Evolutionary conservation across 1,140 invertebrate genomes (phyloP).

Genomic region (Dinoponera quadriceps): DNA sequence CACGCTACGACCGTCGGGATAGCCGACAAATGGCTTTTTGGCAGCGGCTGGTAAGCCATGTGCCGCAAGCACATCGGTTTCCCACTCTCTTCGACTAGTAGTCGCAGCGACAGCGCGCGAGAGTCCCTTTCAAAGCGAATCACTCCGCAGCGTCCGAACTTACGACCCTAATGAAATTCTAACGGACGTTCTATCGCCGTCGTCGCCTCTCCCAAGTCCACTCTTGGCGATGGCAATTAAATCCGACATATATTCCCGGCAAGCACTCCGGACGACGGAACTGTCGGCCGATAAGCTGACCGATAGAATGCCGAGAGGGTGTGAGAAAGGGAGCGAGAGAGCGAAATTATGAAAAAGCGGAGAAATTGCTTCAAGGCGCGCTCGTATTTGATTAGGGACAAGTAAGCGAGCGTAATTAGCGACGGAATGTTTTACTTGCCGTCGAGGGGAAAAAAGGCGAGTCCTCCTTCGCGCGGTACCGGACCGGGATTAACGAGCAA

Average conservation of each 20-base stretch:
- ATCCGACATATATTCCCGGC: constrained; percentile 36
- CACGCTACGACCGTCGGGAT: background rate
- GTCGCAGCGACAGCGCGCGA: background rate
- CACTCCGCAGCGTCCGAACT: constrained; percentile 54
- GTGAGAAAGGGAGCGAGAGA: background rate
- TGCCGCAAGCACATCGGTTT: constrained; percentile 32
- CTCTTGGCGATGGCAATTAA: constrained; percentile 64
- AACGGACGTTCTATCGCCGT: constrained; percentile 66
- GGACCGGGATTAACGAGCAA: constrained; percentile 4
- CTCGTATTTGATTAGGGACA: constrained; percentile 36
- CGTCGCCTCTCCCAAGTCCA: constrained; percentile 39
- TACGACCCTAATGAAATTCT: constrained; percentile 76
- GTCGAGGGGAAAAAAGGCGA: background rate
- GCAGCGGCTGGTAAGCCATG: constrained; percentile 6
- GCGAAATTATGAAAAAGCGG: background rate
- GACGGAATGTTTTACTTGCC: constrained; percentile 40
- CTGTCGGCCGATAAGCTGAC: constrained; percentile 15
- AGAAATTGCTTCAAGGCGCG: constrained; percentile 19
- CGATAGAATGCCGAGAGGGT: background rate
- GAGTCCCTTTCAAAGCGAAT: constrained; percentile 59
- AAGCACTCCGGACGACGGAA: constrained; percentile 39
- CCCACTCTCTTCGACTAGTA: background rate
- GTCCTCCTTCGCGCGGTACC: background rate
- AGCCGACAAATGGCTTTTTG: constrained; percentile 46
- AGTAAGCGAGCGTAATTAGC: constrained; percentile 60